These are phyloP conservation scores for Holocentrus rufus DNA, from an alignment of 2,797 vertebrate genomes.

Conservation along the genomic window DNA sequence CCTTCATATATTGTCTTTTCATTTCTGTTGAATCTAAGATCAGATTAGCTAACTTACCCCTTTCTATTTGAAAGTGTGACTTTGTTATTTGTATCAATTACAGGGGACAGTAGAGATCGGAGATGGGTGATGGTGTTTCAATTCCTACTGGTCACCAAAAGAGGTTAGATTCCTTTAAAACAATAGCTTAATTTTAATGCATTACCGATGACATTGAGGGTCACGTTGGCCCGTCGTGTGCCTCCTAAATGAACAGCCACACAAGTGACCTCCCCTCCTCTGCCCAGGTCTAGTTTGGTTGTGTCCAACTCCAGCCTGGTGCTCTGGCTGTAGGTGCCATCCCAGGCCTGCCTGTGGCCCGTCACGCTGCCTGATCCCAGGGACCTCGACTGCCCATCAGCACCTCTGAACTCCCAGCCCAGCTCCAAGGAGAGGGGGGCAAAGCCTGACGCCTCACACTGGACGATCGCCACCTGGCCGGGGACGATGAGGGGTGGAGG, in stretches of 20 bases:
- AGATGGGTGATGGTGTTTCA: no score
- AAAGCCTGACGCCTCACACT: constrained; percentile 85
- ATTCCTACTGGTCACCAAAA: no score
- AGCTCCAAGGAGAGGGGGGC: constrained; percentile 82
- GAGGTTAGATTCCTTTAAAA: not conserved
- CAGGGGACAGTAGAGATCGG: no score
- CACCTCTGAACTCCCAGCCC: constrained; percentile 81
- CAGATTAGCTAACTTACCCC: no score
- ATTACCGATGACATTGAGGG: constrained; percentile 84
- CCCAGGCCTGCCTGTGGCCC: constrained; percentile 79
- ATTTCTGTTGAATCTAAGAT: no score
- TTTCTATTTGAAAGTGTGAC: no score
- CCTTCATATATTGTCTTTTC: no score
- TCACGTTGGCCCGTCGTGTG: constrained; percentile 58
- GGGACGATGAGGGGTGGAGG: constrained; percentile 78
- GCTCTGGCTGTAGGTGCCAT: constrained; percentile 85
- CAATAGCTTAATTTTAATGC: not conserved
- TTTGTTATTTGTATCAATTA: no score
- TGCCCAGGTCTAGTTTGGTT: constrained; percentile 70
- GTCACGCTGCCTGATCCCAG: constrained; percentile 76
- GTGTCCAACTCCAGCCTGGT: constrained; percentile 73
- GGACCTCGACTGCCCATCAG: constrained; percentile 57
- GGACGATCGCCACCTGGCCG: constrained; percentile 74
- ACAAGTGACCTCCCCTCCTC: constrained; percentile 81
- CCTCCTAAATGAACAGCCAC: constrained; percentile 78